Evolutionary conservation across 30 jellyfish, hydroid and myxozoan species (phyloP).

Genomic region (Catostylus mosaicus): DNA sequence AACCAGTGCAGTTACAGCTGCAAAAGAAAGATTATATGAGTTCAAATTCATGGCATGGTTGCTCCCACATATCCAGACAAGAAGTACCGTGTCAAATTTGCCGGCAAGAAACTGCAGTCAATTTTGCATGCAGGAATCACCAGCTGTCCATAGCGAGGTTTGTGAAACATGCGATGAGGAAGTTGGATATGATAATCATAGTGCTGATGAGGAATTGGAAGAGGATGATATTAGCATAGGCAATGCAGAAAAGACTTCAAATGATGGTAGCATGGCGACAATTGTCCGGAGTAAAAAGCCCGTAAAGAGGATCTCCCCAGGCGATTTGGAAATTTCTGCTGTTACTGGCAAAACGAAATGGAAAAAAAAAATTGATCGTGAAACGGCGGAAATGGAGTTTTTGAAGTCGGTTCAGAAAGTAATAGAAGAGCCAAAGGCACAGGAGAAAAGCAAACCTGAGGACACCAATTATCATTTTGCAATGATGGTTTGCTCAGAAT

Average conservation of each 20-base stretch:
- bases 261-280: background rate
- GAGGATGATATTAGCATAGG: background rate
- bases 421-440: slow-evolving; percentile 14
- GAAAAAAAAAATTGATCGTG: slow-evolving; percentile 5
- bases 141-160: background rate
- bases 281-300: background rate
- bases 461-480: slow-evolving; percentile 28
- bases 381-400: slow-evolving; percentile 17
- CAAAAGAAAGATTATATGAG: slow-evolving; percentile 25
- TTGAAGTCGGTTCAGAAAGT: slow-evolving; percentile 8
- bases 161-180: background rate
- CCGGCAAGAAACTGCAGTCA: background rate
- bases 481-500: slow-evolving; percentile 42
- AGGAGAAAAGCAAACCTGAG: background rate
- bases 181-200: background rate
- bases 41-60: slow-evolving; percentile 45
- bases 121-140: background rate
- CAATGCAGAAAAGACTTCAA: background rate
- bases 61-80: slow-evolving; percentile 25
- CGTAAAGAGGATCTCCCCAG: background rate
- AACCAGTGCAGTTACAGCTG: background rate
- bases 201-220: background rate
- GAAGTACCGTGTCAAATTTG: slow-evolving; percentile 17
- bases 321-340: background rate
- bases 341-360: slow-evolving; percentile 35